These are phyloP conservation scores for Drepanosiphum platanoidis DNA, from an alignment of 2,888 invertebrate species.

Conservation along the genomic window DNA sequence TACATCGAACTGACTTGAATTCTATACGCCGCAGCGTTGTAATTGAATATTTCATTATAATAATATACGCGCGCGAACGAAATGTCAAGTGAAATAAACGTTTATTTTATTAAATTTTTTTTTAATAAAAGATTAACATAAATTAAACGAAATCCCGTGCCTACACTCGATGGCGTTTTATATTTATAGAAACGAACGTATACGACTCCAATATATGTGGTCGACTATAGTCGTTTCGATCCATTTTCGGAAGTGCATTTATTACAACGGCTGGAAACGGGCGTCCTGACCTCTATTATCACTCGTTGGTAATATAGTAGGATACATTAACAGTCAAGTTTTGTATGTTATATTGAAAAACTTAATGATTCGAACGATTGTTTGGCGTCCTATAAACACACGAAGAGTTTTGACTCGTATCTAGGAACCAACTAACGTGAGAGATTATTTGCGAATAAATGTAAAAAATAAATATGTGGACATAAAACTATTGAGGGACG, in stretches of 20 bases:
- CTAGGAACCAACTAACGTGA: too few species aligned
- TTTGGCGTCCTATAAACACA: too few species aligned
- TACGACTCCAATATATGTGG: neutral
- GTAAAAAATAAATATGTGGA: too few species aligned
- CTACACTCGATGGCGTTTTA: neutral
- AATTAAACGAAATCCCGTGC: neutral
- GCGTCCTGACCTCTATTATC: too few species aligned
- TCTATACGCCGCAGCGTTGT: neutral
- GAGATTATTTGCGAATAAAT: too few species aligned
- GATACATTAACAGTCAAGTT: too few species aligned
- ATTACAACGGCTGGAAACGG: neutral
- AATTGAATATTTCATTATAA: neutral
- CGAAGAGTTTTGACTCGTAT: too few species aligned
- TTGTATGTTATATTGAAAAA: too few species aligned
- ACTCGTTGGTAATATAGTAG: too few species aligned
- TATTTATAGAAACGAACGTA: neutral
- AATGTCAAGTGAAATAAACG: neutral
- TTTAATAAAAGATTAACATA: slow-evolving; percentile 9
- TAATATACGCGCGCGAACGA: neutral
- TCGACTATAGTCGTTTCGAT: slow-evolving; percentile 27
- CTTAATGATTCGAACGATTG: too few species aligned
- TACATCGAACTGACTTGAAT: neutral
- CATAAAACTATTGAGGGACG: too few species aligned
- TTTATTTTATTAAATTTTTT: too few species aligned
- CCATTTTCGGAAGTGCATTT: slow-evolving; percentile 32